A percentile compares a stretch with the other conserved stretches of the same genome.
phyloP scores from a whole-genome alignment of 2,797 vertebrate genomes.

The Syndactyla subalaris region DNA sequence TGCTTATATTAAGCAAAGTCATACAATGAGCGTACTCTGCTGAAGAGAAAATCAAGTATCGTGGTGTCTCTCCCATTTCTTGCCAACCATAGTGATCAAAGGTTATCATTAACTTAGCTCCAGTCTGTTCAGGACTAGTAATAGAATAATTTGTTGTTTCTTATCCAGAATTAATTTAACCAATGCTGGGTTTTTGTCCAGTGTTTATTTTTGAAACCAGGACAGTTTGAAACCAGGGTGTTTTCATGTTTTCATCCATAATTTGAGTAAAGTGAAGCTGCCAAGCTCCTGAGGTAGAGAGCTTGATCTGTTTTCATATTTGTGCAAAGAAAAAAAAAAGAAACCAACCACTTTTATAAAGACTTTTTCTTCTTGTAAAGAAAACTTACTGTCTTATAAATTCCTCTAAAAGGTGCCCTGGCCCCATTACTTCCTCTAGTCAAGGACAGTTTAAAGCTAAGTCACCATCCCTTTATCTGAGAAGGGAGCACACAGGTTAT shows the following conservation, averaged over 20 bases:
- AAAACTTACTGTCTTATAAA: neutral
- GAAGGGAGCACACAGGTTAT: neutral
- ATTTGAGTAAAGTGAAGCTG: neutral
- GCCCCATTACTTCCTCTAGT: accelerated
- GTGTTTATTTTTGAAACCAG: neutral
- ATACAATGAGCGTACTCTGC: neutral
- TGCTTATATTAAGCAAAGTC: neutral
- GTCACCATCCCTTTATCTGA: neutral
- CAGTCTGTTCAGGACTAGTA: neutral
- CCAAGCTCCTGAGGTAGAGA: neutral
- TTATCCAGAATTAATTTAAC: neutral
- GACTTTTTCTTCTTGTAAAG: neutral
- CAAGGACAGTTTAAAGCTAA: neutral
- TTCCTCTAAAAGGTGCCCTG: neutral
- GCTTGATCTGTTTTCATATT: neutral
- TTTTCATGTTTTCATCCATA: neutral
- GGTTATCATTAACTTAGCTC: neutral
- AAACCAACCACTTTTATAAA: neutral
- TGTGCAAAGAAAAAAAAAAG: neutral
- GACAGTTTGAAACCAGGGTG: neutral
- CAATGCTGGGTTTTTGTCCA: neutral
- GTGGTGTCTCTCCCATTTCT: neutral
- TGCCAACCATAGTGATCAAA: neutral
- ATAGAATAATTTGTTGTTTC: neutral
- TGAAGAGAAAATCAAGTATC: neutral